Base-by-base conservation (phyloP, 2,888 invertebrate genomes). In the Abrostola tripartita region DNA sequence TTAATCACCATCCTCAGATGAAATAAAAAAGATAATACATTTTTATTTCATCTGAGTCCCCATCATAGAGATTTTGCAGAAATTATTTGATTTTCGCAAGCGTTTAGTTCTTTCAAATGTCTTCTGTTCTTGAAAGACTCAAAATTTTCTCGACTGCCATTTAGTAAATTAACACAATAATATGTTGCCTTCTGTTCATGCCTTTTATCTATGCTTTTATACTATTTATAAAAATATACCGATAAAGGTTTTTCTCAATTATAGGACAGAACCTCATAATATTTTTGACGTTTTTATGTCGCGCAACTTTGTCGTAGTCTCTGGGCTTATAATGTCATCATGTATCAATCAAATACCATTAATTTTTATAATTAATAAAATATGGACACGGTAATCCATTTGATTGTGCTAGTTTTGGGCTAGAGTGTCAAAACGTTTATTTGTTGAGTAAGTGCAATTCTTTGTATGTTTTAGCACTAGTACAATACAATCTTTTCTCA, bases 171-270 rank as follows among this genome's bases (percentile, higher is more conserved):
- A n/a, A n/a, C n/a, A n/a, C n/a, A n/a, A n/a, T n/a, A n/a, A n/a
- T n/a, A n/a, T n/a, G n/a, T n/a, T n/a, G n/a, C n/a, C n/a, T n/a
- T n/a, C n/a, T n/a, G n/a, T n/a, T n/a, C n/a, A n/a, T n/a, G n/a
- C n/a, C n/a, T n/a, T n/a, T n/a, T n/a, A n/a, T n/a, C n/a, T n/a
- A n/a, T n/a, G n/a, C n/a, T n/a, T n/a, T n/a, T n/a, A n/a, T n/a
- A n/a, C n/a, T n/a, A 24, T 24, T 24, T 24, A 24, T 1, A 4
- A 24, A 57, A 68, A 68, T 67, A 59, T 63, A 68, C 71, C 59
- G 24, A 40, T 52, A 54, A 36, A 68, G 68, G 68, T 64, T 68
- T 61, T 50, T 68, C 50, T 68, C 37, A 59, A 72, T 11, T 68
- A n/a, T n/a, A 60, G 68, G 65, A 61, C 71, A 57, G 41, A 60